These are phyloP conservation scores for Phalanger gymnotis DNA, from an alignment of 2,797 vertebrate species.

Conservation along the genomic window DNA sequence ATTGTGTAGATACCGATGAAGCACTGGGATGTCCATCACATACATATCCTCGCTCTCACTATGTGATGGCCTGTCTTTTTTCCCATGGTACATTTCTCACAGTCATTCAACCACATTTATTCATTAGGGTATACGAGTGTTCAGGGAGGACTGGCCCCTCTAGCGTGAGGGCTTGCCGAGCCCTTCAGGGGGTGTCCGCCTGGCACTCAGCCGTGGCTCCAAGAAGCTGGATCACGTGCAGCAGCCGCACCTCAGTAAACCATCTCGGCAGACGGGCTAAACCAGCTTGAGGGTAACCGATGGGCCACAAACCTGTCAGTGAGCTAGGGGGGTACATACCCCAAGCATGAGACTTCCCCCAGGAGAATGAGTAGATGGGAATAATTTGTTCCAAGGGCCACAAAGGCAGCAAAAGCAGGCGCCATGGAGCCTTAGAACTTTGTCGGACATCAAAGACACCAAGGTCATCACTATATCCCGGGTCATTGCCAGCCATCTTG, in stretches of 20 bases:
- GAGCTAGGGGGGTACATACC: not conserved
- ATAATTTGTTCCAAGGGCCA: not conserved
- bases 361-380: not conserved
- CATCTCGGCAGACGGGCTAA: not conserved
- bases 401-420: not conserved
- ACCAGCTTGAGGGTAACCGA: not conserved
- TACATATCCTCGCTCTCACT: not conserved
- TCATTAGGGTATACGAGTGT: not conserved
- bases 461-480: not conserved
- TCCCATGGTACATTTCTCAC: not conserved
- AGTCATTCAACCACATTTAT: not conserved
- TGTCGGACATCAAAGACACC: not conserved
- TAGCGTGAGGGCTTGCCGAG: too few species aligned
- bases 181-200: not conserved
- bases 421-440: not conserved
- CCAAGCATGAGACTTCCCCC: not conserved
- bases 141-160: not conserved
- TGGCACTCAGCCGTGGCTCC: not conserved
- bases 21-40: not conserved
- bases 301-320: not conserved
- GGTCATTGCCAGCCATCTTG: not conserved
- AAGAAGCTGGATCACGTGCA: not conserved
- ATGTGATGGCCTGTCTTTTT: not conserved
- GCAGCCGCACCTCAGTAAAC: not conserved
- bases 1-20: not conserved